Conservation (phyloP, 2,888 invertebrate genomes). For the Biston stratarius region DNA sequence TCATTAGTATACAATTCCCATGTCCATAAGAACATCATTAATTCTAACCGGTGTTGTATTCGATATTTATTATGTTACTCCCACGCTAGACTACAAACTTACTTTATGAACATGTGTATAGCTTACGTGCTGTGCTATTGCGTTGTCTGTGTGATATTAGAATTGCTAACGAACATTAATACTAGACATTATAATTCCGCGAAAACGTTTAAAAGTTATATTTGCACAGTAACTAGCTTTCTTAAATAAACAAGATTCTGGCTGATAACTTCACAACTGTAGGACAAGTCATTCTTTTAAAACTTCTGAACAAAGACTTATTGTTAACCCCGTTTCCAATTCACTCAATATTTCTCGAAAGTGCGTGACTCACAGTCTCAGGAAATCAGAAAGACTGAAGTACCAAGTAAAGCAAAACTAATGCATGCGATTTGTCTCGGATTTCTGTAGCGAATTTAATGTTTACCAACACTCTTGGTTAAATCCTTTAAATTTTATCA, state of each 20-base stretch:
- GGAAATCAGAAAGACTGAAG: slow-evolving; percentile 54
- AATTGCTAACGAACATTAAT: slow-evolving; percentile 33
- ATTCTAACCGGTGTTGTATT: slow-evolving; percentile 49
- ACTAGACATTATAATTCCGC: slow-evolving; percentile 21
- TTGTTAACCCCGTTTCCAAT: slow-evolving; percentile 45
- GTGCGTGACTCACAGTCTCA: slow-evolving; percentile 58
- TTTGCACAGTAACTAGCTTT: slow-evolving; percentile 10
- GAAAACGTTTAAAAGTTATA: slow-evolving; percentile 10
- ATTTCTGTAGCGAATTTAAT: slow-evolving; percentile 59
- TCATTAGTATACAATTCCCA: slow-evolving; percentile 54
- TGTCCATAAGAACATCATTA: slow-evolving; percentile 56
- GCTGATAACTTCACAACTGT: slow-evolving; percentile 5
- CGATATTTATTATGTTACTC: slow-evolving; percentile 49
- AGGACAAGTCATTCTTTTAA: slow-evolving; percentile 28
- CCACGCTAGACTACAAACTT: slow-evolving; percentile 49
- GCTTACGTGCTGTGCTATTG: slow-evolving; percentile 32
- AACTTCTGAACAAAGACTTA: slow-evolving; percentile 40
- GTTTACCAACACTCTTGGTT: slow-evolving; percentile 46
- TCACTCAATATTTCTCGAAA: slow-evolving; percentile 55
- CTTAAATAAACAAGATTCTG: slow-evolving; percentile 9
- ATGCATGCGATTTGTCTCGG: slow-evolving; percentile 58
- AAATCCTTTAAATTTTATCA: neutral
- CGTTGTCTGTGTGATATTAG: slow-evolving; percentile 39
- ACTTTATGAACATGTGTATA: slow-evolving; percentile 33
- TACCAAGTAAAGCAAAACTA: slow-evolving; percentile 51